A percentile compares a stretch with the other conserved stretches of the same genome.
phyloP scores from a whole-genome alignment of 2,888 invertebrate species.

The Cosmorhoe ocellata region DNA sequence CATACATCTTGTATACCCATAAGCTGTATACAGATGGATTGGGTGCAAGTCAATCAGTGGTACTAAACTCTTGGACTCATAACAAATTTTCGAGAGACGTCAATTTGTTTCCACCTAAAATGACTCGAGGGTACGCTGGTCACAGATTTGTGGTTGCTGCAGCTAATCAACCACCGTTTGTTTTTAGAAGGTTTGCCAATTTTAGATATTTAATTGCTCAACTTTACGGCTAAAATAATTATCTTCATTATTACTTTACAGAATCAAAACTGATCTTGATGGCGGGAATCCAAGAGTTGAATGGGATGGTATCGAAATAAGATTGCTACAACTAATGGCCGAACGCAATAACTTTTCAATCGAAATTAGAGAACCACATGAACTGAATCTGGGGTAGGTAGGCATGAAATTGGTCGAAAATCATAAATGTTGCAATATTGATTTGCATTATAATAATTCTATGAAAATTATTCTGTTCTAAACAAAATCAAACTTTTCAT shows the following conservation, averaged over 20 bases:
- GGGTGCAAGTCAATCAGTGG: slow-evolving; percentile 85
- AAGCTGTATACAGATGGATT: slow-evolving; percentile 87
- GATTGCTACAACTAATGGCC: slow-evolving; percentile 84
- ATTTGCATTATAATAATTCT: no score
- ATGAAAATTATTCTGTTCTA: no score
- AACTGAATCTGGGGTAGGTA: slow-evolving; percentile 58
- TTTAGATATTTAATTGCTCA: no score
- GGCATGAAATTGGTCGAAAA: no score
- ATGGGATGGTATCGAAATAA: slow-evolving; percentile 90
- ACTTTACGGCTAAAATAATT: no score
- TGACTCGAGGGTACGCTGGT: slow-evolving; percentile 86
- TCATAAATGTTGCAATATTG: no score
- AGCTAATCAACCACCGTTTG: slow-evolving; percentile 88
- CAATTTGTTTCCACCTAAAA: slow-evolving; percentile 87
- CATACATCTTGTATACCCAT: slow-evolving; percentile 89
- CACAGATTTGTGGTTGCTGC: slow-evolving; percentile 88
- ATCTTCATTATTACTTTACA: slow-evolving; percentile 44
- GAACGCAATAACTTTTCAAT: slow-evolving; percentile 87
- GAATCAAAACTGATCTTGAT: slow-evolving; percentile 66
- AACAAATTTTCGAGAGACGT: slow-evolving; percentile 84
- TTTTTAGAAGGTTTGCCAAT: slow-evolving; percentile 82
- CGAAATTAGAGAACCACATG: slow-evolving; percentile 84
- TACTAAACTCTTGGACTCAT: slow-evolving; percentile 87
- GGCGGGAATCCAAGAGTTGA: slow-evolving; percentile 68
- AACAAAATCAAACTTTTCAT: background rate